These are phyloP conservation scores for Dipodomys stephensi DNA, from an alignment of 2,113 vertebrate species.

Conservation along the genomic window DNA sequence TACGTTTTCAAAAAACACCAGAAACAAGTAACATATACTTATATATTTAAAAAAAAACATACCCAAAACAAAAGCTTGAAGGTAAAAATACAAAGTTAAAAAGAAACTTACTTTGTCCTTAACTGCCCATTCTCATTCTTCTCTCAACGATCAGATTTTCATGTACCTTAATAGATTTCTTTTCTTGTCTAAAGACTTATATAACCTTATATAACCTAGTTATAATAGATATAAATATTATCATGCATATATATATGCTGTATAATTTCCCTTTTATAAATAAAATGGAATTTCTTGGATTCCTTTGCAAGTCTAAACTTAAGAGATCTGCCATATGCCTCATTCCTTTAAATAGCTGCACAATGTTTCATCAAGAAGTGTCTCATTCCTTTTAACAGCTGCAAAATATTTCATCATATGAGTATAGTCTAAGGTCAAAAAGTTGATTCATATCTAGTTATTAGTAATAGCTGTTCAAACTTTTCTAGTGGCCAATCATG, in stretches of 20 bases:
- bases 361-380: no score
- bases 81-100: not conserved
- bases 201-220: not conserved
- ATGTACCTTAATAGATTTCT: not conserved
- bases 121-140: not conserved
- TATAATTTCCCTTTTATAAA: not conserved
- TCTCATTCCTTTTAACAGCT: not conserved
- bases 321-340: not conserved
- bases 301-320: not conserved
- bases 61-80: not conserved
- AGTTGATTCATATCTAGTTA: not conserved
- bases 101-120: not conserved
- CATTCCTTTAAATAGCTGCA: not conserved
- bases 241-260: not conserved
- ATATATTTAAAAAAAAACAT: not conserved
- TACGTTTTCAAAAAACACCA: no score
- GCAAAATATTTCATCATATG: not conserved
- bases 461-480: not conserved
- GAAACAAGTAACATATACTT: not conserved
- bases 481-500: not conserved
- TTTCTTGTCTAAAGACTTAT: not conserved
- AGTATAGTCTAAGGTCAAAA: not conserved
- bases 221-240: not conserved
- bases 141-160: not conserved
- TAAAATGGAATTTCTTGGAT: not conserved